Evolutionary conservation across 92 coral and sea anemone species (phyloP).

Genomic region (Pocillopora meandrina): DNA sequence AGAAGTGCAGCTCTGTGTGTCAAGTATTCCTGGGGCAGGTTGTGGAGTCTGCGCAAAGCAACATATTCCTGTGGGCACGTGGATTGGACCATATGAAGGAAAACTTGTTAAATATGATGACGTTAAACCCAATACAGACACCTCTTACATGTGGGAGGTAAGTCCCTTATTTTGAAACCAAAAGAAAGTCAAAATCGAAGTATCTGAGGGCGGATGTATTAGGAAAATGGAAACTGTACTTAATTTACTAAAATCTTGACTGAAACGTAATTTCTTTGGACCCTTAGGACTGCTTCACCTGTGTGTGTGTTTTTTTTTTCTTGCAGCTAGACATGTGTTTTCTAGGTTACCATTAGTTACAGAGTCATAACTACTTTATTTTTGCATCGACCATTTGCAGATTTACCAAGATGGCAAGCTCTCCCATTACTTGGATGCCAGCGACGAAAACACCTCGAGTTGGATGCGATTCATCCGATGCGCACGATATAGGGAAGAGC

Average conservation of each 20-base stretch:
- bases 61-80: constrained; percentile 94
- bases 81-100: constrained; percentile 99
- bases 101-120: constrained; percentile 82
- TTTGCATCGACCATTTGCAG: constrained; percentile 29
- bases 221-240: too few species aligned
- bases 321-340: not conserved
- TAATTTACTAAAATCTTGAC: too few species aligned
- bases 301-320: too few species aligned
- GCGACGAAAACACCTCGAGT: constrained; percentile 95
- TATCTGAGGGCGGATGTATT: too few species aligned
- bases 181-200: too few species aligned
- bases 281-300: too few species aligned
- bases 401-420: constrained; percentile 95
- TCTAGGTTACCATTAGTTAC: not conserved
- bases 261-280: too few species aligned
- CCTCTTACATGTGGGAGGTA: constrained; percentile 99
- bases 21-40: constrained; percentile 92
- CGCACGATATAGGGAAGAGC: constrained; percentile 90
- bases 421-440: constrained; percentile 90
- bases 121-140: constrained; percentile 74
- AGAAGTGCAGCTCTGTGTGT: constrained; percentile 92
- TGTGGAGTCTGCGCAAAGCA: constrained; percentile 96
- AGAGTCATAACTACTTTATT: not conserved
- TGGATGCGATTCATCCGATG: constrained; percentile 97
- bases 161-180: not conserved